phyloP scores from a whole-genome alignment of 2,888 invertebrate species.

The Athrips mouffetella region DNA sequence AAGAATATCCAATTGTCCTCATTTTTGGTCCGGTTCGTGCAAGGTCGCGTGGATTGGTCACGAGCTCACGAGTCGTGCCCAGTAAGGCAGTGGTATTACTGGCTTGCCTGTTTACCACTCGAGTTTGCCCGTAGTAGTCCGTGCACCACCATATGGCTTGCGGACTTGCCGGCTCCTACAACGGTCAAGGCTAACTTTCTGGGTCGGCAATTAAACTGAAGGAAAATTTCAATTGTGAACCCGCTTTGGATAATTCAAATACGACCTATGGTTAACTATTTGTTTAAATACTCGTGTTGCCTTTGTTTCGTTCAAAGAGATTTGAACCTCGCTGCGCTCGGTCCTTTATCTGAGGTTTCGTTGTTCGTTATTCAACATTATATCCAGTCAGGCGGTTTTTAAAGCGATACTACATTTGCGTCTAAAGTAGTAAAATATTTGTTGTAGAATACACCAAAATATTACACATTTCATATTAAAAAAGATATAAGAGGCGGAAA shows the following conservation, averaged over 20 bases:
- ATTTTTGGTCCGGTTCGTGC: slow-evolving; percentile 36
- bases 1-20: slow-evolving; percentile 19
- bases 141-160: slow-evolving; percentile 43
- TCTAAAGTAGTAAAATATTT: no score
- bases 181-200: slow-evolving; percentile 53
- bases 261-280: slow-evolving; percentile 39
- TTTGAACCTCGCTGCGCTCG: no score
- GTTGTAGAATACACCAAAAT: no score
- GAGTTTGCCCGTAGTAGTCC: slow-evolving; percentile 43
- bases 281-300: slow-evolving; percentile 13
- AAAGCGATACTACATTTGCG: no score
- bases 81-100: slow-evolving; percentile 42
- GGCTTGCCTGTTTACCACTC: slow-evolving; percentile 25
- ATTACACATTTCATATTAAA: no score
- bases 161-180: slow-evolving; percentile 24
- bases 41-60: slow-evolving; percentile 45
- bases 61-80: slow-evolving; percentile 35
- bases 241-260: slow-evolving; percentile 11
- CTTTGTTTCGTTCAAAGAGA: no score
- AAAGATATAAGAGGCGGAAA: no score
- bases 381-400: no score
- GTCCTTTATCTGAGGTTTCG: not conserved
- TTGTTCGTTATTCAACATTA: slow-evolving; percentile 14
- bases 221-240: slow-evolving; percentile 8
- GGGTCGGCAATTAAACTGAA: slow-evolving; percentile 20